These are phyloP conservation scores for Orussus abietinus DNA, from an alignment of 1,140 invertebrate genomes.

Conservation along the genomic window DNA sequence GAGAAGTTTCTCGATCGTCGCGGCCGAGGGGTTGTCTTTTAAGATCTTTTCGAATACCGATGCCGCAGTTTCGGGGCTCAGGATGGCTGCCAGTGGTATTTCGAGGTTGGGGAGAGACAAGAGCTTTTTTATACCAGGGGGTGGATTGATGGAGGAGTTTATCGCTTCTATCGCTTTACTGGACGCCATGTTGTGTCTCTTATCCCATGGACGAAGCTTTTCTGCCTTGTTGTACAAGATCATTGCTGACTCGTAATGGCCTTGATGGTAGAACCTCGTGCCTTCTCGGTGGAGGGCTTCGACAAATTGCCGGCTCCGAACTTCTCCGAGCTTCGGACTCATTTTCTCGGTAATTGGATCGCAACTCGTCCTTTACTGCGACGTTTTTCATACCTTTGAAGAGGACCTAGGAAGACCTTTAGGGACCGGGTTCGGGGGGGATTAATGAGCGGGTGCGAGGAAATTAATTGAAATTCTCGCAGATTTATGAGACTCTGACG, in stretches of 20 bases:
- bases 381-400: conserved; percentile 14
- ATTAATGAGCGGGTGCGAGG: too few relatives aligned
- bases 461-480: too few relatives aligned
- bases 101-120: conserved; percentile 7
- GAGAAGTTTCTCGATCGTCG: neutral
- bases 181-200: conserved; percentile 24
- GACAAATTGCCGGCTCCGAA: conserved; percentile 25
- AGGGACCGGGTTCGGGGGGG: neutral
- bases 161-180: conserved; percentile 28
- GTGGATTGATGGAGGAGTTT: conserved; percentile 23
- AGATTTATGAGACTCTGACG: too few relatives aligned
- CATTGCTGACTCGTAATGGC: conserved; percentile 41
- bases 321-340: conserved; percentile 1
- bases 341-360: conserved; percentile 1
- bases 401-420: conserved; percentile 4
- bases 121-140: conserved; percentile 5
- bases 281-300: conserved; percentile 32
- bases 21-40: neutral
- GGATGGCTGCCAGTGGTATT: conserved; percentile 11
- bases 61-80: conserved; percentile 20
- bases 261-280: conserved; percentile 30
- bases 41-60: conserved; percentile 14
- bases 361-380: conserved; percentile 16
- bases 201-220: conserved; percentile 28
- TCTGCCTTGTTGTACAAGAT: conserved; percentile 38